phyloP scores from a whole-genome alignment of 2,888 invertebrate genomes.

The Hemithea aestivaria region DNA sequence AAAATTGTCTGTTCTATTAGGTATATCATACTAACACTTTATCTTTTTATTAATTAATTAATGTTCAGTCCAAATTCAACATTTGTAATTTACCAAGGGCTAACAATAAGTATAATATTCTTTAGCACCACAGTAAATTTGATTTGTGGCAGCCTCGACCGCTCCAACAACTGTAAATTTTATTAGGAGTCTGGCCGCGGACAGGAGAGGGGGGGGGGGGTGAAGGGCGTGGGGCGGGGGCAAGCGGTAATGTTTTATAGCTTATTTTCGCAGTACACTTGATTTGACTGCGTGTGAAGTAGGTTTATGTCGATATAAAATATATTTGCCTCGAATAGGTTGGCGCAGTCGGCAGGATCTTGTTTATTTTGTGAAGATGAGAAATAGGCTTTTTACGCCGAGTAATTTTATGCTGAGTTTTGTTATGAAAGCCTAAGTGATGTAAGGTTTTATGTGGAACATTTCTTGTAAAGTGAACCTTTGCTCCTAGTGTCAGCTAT shows the following conservation, averaged over 20 bases:
- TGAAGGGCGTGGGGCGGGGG: constrained; percentile 2
- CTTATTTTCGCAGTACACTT: constrained; percentile 14
- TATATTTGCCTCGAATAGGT: constrained; percentile 3
- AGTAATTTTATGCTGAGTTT: no score
- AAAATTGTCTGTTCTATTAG: no score
- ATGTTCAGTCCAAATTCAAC: no score
- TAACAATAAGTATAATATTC: not conserved
- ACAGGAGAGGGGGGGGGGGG: not conserved
- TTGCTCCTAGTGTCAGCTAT: no score
- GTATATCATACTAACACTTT: no score
- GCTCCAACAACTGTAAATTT: constrained; percentile 22
- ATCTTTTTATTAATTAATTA: no score
- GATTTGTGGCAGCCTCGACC: constrained; percentile 12
- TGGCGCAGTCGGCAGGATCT: not conserved
- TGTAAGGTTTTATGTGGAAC: constrained; percentile 8
- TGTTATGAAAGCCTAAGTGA: constrained; percentile 5
- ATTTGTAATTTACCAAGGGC: no score
- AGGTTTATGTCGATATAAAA: constrained; percentile 10
- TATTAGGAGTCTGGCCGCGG: constrained; percentile 19
- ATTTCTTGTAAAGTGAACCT: no score
- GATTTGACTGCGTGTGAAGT: constrained; percentile 14
- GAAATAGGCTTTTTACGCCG: no score
- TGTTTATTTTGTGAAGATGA: no score
- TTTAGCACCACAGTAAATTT: constrained; percentile 12
- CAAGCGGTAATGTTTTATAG: constrained; percentile 12